Conservation (phyloP, 2,888 invertebrate genomes). For the Pollenia griseotomentosa region DNA sequence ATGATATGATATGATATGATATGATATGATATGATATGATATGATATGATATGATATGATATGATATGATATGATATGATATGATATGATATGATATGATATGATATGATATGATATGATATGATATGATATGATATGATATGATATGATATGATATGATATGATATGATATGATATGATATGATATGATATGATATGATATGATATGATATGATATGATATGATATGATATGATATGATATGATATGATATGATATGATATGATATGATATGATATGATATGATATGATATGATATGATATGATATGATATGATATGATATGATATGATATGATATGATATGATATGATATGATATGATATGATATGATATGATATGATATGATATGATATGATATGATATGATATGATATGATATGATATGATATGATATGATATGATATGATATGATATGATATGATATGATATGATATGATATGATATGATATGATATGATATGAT, state of each 20-base stretch:
- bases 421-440: conserved; percentile 35
- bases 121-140: conserved; percentile 34
- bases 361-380: conserved; percentile 35
- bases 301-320: conserved; percentile 34
- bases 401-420: conserved; percentile 32
- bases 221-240: conserved; percentile 40
- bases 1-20: conserved; percentile 10
- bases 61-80: conserved; percentile 25
- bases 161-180: conserved; percentile 40
- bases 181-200: conserved; percentile 33
- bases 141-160: conserved; percentile 32
- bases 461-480: conserved; percentile 34
- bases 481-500: conserved; percentile 32
- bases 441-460: conserved; percentile 27
- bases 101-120: conserved; percentile 33
- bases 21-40: conserved; percentile 18
- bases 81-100: conserved; percentile 24
- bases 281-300: conserved; percentile 45
- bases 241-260: conserved; percentile 38
- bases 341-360: conserved; percentile 36
- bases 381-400: conserved; percentile 28
- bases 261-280: conserved; percentile 42
- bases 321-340: conserved; percentile 40
- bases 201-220: conserved; percentile 37
- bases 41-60: conserved; percentile 22